Base-by-base conservation (phyloP, 2,888 invertebrate genomes). In the Apamea crenata region DNA sequence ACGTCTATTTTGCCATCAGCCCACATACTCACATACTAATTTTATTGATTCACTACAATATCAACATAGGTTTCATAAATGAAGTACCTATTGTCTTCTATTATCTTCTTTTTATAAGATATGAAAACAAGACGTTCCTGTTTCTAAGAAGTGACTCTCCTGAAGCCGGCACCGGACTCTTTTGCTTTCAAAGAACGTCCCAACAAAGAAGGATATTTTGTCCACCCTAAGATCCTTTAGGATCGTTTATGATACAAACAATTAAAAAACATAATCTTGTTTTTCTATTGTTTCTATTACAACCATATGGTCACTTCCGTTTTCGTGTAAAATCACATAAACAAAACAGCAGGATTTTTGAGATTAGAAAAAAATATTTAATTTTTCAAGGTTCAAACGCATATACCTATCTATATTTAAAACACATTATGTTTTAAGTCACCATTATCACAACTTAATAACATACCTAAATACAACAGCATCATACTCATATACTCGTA, bases 1-100 rank as follows among this genome's bases (percentile, higher is more conserved):
- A 14, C 56, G 36, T 71, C n/a, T 71, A 56, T 84, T 82, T 65
- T 74, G 36, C 21, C 63, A 25, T 10, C n/a, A 73, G 47, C n/a
- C 25, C 69, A 56, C 65, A 36, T 21, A 44, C 12, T 1, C 65
- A 53, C 63, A 29, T 16, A 53, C 12, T 1, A 21, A 40, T 29
- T 70, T 66, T 59, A 50, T 47, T 78, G 29, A 40, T 40, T 77
- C 18, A 29, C 47, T 29, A 40, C 18, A 65, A n/a, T n/a, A 77
- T 25, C 14, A 40, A 71, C 16, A 50, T 63, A 29, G 40, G 18
- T 53, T n/a, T 65, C 36, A 50, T 63, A 50, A 59, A n/a, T 74
- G 7, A 18, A 50, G 44, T 29, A 61, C 18, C 12, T 50, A 18
- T 40, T 63, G 36, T 50, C 32, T 44, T 74, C 25, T n/a, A n/a